These are phyloP conservation scores for Fopius arisanus DNA, from an alignment of 1,140 invertebrate species.

Conservation along the genomic window DNA sequence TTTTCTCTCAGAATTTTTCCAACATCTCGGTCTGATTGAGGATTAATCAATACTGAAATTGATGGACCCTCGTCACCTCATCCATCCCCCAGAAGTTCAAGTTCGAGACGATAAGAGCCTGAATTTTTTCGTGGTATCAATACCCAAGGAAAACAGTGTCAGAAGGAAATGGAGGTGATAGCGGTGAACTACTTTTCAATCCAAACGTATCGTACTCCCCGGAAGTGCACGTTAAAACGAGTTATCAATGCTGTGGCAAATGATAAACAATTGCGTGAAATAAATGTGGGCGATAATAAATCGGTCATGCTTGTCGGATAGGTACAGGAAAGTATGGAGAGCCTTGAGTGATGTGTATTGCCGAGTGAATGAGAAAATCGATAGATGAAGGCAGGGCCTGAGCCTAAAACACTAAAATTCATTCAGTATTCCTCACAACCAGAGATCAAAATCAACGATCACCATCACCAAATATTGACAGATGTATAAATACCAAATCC, in stretches of 20 bases:
- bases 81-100: neutral
- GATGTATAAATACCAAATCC: neutral
- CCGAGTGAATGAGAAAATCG: constrained; percentile 26
- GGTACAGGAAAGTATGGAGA: constrained; percentile 10
- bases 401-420: too few species aligned
- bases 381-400: constrained; percentile 29
- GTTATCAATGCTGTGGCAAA: too few species aligned
- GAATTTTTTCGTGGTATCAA: too few species aligned
- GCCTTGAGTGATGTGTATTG: constrained; percentile 25
- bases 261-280: neutral
- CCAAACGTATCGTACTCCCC: neutral
- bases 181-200: neutral
- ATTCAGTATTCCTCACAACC: too few species aligned
- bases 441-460: too few species aligned
- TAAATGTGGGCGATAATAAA: neutral
- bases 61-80: too few species aligned
- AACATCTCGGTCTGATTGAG: too few species aligned
- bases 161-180: neutral
- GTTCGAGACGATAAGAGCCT: neutral
- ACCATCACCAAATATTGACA: too few species aligned
- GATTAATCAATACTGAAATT: too few species aligned
- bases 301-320: too few species aligned
- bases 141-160: neutral
- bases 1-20: too few species aligned
- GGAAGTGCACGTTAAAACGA: neutral